Conservation (phyloP, 2,113 vertebrate genomes). For the Panthera tigris region DNA sequence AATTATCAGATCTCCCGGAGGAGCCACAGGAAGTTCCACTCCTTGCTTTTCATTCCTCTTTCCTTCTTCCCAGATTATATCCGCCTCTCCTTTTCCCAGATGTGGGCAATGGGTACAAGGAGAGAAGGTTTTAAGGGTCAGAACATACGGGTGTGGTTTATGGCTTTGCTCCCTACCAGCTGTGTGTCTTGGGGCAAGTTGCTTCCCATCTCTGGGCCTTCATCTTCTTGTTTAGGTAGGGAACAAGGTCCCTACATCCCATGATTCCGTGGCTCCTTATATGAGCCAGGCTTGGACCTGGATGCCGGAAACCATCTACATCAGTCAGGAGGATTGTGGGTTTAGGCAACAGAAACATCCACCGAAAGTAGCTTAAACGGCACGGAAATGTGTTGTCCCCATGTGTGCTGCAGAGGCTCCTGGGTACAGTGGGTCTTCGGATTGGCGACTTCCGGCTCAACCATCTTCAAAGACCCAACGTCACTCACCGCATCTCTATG, state of each 20-base stretch:
- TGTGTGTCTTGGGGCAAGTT: background rate
- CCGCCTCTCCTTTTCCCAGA: background rate
- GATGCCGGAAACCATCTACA: background rate
- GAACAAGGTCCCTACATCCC: background rate
- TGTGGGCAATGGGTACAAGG: background rate
- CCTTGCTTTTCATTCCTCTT: background rate
- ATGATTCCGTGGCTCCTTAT: background rate
- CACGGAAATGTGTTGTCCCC: background rate
- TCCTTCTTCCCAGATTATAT: background rate
- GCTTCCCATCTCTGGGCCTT: background rate
- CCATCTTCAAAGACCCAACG: background rate
- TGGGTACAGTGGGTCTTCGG: background rate
- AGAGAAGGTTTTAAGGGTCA: background rate
- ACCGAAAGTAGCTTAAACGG: background rate
- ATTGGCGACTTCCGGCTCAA: background rate
- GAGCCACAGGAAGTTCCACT: background rate
- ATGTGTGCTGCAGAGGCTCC: background rate
- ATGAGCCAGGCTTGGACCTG: background rate
- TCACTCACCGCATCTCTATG: background rate
- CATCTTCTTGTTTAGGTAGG: background rate
- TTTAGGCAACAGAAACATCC: background rate
- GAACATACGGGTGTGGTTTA: background rate
- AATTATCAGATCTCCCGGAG: background rate
- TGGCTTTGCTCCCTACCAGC: background rate
- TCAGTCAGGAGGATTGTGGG: background rate